Evolutionary conservation across 2,113 vertebrate genomes (phyloP).

Genomic region (Podiceps cristatus): DNA sequence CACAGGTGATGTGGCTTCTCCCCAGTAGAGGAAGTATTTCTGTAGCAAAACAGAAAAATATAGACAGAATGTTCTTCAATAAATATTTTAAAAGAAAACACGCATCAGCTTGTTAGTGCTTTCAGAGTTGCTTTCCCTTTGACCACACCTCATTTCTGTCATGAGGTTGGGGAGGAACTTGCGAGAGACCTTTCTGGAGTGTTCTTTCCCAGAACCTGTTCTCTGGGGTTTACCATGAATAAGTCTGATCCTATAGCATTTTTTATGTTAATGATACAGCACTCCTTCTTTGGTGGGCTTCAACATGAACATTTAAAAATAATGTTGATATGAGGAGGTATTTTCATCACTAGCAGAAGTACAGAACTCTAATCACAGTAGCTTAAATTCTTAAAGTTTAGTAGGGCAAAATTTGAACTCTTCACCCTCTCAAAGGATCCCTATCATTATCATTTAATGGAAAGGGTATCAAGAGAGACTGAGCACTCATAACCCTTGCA

Average conservation of each 20-base stretch:
- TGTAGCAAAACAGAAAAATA: not conserved
- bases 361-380: not conserved
- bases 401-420: not conserved
- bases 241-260: not conserved
- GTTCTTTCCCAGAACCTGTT: not conserved
- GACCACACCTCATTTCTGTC: not conserved
- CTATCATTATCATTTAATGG: not conserved
- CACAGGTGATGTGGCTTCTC: not conserved
- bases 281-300: not conserved
- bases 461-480: not conserved
- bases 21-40: not conserved
- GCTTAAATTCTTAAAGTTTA: not conserved
- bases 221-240: not conserved
- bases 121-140: not conserved
- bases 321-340: not conserved
- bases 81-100: not conserved
- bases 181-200: fast-evolving
- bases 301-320: not conserved
- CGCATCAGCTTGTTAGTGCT: not conserved
- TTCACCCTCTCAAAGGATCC: not conserved
- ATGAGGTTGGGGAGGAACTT: not conserved
- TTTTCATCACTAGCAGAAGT: not conserved
- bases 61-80: not conserved
- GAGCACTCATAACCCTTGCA: not conserved
- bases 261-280: not conserved